Conservation (phyloP, 2,888 invertebrate genomes). For the Taenaris catops region DNA sequence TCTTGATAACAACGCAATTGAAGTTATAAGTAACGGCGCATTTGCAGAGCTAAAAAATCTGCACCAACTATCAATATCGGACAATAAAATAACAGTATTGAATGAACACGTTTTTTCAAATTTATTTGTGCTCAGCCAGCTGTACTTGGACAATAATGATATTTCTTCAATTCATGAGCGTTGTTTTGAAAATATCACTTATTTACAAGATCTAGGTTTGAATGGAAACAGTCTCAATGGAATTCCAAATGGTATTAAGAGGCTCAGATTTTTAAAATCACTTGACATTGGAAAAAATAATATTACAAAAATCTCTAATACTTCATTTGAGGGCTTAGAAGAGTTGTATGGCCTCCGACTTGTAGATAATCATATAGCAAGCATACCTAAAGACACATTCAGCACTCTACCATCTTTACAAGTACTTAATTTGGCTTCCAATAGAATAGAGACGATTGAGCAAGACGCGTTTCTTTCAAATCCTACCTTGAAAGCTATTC, state of each 20-base stretch:
- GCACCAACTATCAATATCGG: slow-evolving; percentile 85
- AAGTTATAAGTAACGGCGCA: slow-evolving; percentile 84
- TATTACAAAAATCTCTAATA: slow-evolving; percentile 84
- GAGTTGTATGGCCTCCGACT: slow-evolving; percentile 87
- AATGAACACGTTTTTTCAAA: slow-evolving; percentile 86
- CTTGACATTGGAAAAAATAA: slow-evolving; percentile 91
- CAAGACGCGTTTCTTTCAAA: slow-evolving; percentile 88
- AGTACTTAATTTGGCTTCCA: slow-evolving; percentile 89
- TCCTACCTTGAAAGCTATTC: slow-evolving; percentile 85
- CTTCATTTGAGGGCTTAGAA: slow-evolving; percentile 86
- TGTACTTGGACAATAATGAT: slow-evolving; percentile 86
- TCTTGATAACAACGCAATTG: slow-evolving; percentile 86
- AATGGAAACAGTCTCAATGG: slow-evolving; percentile 84
- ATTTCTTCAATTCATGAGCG: slow-evolving; percentile 83
- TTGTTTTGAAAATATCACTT: slow-evolving; percentile 88
- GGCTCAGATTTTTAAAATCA: slow-evolving; percentile 84
- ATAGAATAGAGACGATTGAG: slow-evolving; percentile 86
- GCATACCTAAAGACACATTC: slow-evolving; percentile 87
- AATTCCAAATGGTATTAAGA: slow-evolving; percentile 84
- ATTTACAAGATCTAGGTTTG: slow-evolving; percentile 87
- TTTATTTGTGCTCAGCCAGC: slow-evolving; percentile 85
- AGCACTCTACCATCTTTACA: slow-evolving; percentile 85
- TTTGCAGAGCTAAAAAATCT: slow-evolving; percentile 87
- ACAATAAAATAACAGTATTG: slow-evolving; percentile 83
- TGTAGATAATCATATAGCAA: slow-evolving; percentile 88